Evolutionary conservation across 1,140 invertebrate species (phyloP).

Genomic region (Calliopsis andreniformis): DNA sequence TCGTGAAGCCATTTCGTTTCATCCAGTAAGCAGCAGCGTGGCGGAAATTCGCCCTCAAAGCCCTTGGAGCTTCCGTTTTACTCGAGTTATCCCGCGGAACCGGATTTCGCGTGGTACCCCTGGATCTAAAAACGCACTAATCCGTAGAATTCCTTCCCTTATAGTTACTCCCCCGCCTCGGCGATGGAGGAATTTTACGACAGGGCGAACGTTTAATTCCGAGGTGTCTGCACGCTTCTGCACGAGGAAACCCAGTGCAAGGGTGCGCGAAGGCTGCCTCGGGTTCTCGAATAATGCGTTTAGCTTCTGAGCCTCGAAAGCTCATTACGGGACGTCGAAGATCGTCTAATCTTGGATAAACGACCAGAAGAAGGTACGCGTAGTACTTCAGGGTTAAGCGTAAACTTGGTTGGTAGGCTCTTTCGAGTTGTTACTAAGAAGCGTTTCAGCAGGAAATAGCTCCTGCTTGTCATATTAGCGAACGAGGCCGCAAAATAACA

Average conservation of each 20-base stretch:
- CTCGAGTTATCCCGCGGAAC: background rate
- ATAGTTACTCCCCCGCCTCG: background rate
- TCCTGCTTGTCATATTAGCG: too few relatives aligned
- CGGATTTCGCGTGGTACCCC: background rate
- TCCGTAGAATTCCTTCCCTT: background rate
- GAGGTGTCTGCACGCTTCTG: background rate
- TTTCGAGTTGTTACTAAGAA: background rate
- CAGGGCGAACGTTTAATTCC: background rate
- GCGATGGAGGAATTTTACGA: background rate
- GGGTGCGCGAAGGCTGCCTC: background rate
- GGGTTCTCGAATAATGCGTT: slow-evolving; percentile 65
- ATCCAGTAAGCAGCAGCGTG: background rate
- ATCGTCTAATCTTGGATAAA: slow-evolving; percentile 62
- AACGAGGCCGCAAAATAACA: too few relatives aligned
- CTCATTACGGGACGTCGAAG: slow-evolving; percentile 58
- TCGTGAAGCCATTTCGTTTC: background rate
- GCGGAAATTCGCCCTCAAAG: background rate
- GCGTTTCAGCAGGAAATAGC: too few relatives aligned
- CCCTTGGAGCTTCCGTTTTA: background rate
- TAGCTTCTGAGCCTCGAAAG: slow-evolving; percentile 54
- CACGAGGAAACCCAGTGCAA: background rate
- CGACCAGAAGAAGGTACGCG: slow-evolving; percentile 16
- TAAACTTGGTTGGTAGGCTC: slow-evolving; percentile 1
- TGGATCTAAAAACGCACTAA: background rate
- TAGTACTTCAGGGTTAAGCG: slow-evolving; percentile 59